A percentile compares a stretch with the other conserved stretches of the same genome.
These are phyloP conservation scores for Axis porcinus DNA, from an alignment of 2,113 vertebrate genomes.

Conservation along the genomic window DNA sequence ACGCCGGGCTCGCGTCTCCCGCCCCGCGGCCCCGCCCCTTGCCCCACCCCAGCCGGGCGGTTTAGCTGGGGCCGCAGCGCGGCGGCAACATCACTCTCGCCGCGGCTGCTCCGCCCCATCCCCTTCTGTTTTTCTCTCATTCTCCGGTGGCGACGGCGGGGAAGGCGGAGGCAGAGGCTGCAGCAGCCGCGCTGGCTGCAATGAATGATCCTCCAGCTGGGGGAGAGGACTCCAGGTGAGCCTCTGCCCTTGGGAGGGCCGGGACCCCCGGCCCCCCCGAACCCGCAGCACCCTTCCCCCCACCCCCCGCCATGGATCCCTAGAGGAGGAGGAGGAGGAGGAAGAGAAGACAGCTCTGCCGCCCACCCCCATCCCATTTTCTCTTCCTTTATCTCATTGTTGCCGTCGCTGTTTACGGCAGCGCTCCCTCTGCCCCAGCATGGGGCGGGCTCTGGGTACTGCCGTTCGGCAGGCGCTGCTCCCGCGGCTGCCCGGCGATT, in stretches of 20 bases:
- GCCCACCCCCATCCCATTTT: constrained; percentile 69
- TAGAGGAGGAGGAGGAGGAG: constrained; percentile 44
- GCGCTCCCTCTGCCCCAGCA: constrained; percentile 29
- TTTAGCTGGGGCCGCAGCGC: constrained; percentile 62
- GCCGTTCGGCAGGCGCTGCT: constrained; percentile 7
- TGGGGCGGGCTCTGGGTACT: constrained; percentile 55
- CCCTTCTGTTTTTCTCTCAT: constrained; percentile 72
- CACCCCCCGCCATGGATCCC: constrained; percentile 28
- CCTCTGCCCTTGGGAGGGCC: constrained; percentile 58
- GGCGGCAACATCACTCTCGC: constrained; percentile 56
- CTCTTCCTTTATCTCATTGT: constrained; percentile 76
- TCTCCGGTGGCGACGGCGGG: constrained; percentile 61
- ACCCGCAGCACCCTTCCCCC: neutral
- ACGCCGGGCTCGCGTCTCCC: neutral
- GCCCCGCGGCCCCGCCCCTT: constrained; percentile 42
- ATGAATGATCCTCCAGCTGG: constrained; percentile 71
- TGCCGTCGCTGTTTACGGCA: constrained; percentile 62
- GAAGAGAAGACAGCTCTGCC: constrained; percentile 48
- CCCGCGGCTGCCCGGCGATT: constrained; percentile 13
- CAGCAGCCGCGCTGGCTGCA: constrained; percentile 64
- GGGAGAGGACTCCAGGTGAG: constrained; percentile 65
- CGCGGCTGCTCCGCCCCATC: constrained; percentile 70
- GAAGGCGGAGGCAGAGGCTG: constrained; percentile 47
- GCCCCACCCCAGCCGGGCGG: constrained; percentile 30
- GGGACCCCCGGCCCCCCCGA: constrained; percentile 14